Percentiles rank a stretch among this genome's conserved stretches.
Conservation (phyloP, 2,888 invertebrate species). For the Acronicta aceris region DNA sequence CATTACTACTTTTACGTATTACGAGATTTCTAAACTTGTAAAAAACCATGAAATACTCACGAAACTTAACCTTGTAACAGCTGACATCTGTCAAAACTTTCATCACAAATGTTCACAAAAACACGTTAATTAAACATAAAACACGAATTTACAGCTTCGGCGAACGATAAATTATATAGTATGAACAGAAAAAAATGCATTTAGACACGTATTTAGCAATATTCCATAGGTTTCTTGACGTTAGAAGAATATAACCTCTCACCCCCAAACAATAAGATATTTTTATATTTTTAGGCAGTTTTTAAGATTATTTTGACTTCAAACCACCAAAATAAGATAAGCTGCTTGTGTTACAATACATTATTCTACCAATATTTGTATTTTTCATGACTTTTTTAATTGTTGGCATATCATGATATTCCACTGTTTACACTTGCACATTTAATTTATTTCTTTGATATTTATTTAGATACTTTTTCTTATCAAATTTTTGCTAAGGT, state of each 20-base stretch:
- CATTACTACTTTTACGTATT: conserved; percentile 1
- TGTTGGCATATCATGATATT: conserved; percentile 18
- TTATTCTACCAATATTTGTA: not conserved
- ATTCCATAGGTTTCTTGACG: conserved; percentile 74
- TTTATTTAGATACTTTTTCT: not conserved
- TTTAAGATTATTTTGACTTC: conserved; percentile 7
- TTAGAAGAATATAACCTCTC: conserved; percentile 77
- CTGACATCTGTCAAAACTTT: conserved; percentile 87
- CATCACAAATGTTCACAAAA: conserved; percentile 86
- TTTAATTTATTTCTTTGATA: conserved; percentile 19
- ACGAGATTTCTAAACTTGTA: conserved; percentile 15
- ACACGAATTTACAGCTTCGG: conserved; percentile 59
- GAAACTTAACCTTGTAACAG: conserved; percentile 69
- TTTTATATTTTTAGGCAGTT: conserved; percentile 24
- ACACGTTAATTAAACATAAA: conserved; percentile 67
- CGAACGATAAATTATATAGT: conserved; percentile 56
- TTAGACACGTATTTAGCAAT: conserved; percentile 76
- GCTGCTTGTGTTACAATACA: not conserved
- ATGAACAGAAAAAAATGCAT: conserved; percentile 65
- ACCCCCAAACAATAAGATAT: conserved; percentile 51
- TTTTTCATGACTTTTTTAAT: conserved; percentile 9
- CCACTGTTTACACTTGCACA: conserved; percentile 49
- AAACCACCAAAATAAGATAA: conserved; percentile 1
- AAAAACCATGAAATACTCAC: conserved; percentile 66
- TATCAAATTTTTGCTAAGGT: not conserved